Base-by-base conservation (phyloP, 2,113 vertebrate species). In the Mus spicilegus region DNA sequence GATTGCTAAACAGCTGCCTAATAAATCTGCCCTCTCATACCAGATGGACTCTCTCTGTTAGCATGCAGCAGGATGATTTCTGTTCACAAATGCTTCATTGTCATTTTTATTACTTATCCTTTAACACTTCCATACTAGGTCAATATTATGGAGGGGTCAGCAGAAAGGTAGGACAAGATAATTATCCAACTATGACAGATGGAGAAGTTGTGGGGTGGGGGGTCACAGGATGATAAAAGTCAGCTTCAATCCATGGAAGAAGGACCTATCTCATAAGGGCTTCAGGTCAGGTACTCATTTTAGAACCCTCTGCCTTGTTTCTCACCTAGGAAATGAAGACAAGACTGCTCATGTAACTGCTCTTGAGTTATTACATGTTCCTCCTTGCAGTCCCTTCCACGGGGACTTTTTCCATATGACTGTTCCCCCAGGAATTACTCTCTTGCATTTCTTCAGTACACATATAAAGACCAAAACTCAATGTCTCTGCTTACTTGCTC, bases 81-180 rank as follows among this genome's bases (percentile, higher is more conserved):
- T 56, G 16, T 10, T 91, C 88, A 80, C 94, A 89, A 75, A 89
- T 19, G 93, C 69, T 63, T 56, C 89, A 20, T 2, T 87, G 89
- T 93, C 89, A 69, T 49, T 89, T 96, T 95, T 92, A 93, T 91
- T 85, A 94, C 89, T 87, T 96, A 84, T 61, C 89, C 73, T 93
- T 95, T 92, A 77, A 86, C 28, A 89, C 81, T 87, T 94, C 89
- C 80, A 46, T 1, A 0, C 73, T 85, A 87, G 94, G 96, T 95
- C 96, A 93, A 13, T 91, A 95, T 80, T 84, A 91, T 75, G 1
- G 1, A 91, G 87, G 72, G 91, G 93, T 95, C 93, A 80, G 69
- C 1, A 0, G 78, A 39, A 70, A 97, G 89, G 91, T 65, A 85
- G 73, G 87, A 87, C 78, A 94, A 94, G 91, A 78, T 88, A 88